Evolutionary conservation across 2,888 invertebrate genomes (phyloP).

Genomic region (Empis stercorea): DNA sequence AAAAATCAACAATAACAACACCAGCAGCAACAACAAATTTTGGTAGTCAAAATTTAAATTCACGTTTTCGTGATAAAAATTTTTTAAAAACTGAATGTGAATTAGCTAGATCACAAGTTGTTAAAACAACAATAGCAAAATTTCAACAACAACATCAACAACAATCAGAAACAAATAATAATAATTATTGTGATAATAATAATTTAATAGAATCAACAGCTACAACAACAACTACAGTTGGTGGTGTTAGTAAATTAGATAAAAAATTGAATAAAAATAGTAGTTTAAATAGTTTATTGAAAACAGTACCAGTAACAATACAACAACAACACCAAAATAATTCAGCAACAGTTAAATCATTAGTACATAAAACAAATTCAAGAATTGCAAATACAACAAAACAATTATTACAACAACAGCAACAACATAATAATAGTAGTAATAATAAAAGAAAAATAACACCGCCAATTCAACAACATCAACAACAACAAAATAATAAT

Average conservation of each 20-base stretch:
- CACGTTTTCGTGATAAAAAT: constrained; percentile 21
- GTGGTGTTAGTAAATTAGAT: neutral
- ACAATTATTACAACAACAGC: neutral
- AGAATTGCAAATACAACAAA: constrained; percentile 2
- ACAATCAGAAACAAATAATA: constrained; percentile 5
- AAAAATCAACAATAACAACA: neutral
- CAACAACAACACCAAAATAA: constrained; percentile 11
- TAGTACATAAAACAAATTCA: constrained; percentile 14
- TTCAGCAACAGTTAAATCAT: constrained; percentile 13
- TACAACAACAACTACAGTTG: neutral
- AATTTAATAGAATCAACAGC: constrained; percentile 13
- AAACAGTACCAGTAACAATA: neutral
- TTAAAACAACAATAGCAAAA: constrained; percentile 9
- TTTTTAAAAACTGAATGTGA: constrained; percentile 34
- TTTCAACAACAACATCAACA: constrained; percentile 8
- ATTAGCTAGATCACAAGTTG: constrained; percentile 32
- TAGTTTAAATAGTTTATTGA: neutral
- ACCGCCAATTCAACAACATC: too few species aligned
- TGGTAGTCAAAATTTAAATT: constrained; percentile 1
- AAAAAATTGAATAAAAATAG: constrained; percentile 2
- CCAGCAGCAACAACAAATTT: neutral
- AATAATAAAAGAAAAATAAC: constrained; percentile 1
- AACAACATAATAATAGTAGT: constrained; percentile 21
- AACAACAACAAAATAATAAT: constrained; percentile 7
- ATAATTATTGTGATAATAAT: constrained; percentile 8